Conservation (phyloP, 2,113 vertebrate genomes). For the Capricornis sumatraensis region DNA sequence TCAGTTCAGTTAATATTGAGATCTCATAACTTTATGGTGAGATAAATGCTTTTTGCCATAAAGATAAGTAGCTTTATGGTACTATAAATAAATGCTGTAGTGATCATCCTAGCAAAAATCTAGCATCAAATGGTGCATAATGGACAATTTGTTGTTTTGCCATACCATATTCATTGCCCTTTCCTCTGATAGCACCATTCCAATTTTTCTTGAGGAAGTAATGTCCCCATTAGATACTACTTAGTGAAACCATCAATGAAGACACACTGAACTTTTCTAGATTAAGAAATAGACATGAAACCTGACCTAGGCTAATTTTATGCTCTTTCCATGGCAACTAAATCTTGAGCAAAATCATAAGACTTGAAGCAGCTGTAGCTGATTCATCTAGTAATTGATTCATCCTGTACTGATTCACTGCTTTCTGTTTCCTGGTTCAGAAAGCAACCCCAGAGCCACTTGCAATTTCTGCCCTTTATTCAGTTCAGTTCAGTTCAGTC, state of each 20-base stretch:
- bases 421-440: neutral
- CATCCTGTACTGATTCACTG: neutral
- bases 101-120: neutral
- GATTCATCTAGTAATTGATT: neutral
- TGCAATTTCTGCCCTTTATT: neutral
- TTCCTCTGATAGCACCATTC: neutral
- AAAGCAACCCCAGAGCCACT: neutral
- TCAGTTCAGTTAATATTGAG: neutral
- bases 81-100: neutral
- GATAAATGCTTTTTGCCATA: neutral
- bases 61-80: neutral
- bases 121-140: neutral
- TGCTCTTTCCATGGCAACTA: conserved; percentile 28
- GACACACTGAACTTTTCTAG: neutral
- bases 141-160: neutral
- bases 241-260: neutral
- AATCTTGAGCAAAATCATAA: conserved; percentile 19
- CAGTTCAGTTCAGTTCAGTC: no score
- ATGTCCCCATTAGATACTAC: neutral
- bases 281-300: conserved; percentile 20
- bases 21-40: neutral
- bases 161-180: neutral
- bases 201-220: neutral
- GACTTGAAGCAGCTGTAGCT: neutral
- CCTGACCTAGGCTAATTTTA: conserved; percentile 8